A percentile compares a stretch with the other conserved stretches of the same genome.
Evolutionary conservation across 2,113 vertebrate genomes (phyloP).

Genomic region (Engystomops pustulosus): DNA sequence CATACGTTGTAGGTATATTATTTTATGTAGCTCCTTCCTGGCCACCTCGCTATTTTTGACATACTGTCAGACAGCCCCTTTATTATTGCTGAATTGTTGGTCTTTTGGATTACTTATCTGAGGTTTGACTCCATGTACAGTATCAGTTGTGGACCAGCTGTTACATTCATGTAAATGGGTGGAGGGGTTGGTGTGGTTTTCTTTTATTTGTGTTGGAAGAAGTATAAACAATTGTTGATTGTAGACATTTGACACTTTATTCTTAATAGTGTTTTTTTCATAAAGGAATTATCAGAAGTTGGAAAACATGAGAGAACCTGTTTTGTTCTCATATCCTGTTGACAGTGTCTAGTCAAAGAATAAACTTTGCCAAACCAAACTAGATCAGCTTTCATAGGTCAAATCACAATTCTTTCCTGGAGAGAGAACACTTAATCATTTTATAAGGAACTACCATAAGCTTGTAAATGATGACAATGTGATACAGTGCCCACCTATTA

Average conservation of each 20-base stretch:
- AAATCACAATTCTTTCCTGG: conserved; percentile 26
- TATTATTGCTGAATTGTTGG: no score
- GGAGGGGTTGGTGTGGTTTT: not conserved
- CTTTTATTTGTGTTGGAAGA: not conserved
- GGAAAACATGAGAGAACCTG: not conserved
- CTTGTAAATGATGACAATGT: not conserved
- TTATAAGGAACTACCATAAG: not conserved
- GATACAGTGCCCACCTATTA: conserved; percentile 30
- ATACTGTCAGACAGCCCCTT: no score
- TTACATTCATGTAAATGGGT: not conserved
- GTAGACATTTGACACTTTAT: not conserved
- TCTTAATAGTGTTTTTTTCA: not conserved
- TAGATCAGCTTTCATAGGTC: not conserved
- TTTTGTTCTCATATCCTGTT: conserved; percentile 39
- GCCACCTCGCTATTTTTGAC: no score
- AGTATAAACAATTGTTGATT: not conserved
- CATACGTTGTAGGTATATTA: no score
- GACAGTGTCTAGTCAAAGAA: conserved; percentile 23
- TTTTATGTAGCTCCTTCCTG: no score
- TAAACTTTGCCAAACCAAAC: conserved; percentile 23
- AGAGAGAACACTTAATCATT: conserved; percentile 32
- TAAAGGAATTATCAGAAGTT: not conserved
- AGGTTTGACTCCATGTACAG: no score
- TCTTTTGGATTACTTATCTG: no score
- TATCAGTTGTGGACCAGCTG: no score